These are phyloP conservation scores for Xiphophorus couchianus DNA, from an alignment of 2,113 vertebrate genomes.

Conservation along the genomic window DNA sequence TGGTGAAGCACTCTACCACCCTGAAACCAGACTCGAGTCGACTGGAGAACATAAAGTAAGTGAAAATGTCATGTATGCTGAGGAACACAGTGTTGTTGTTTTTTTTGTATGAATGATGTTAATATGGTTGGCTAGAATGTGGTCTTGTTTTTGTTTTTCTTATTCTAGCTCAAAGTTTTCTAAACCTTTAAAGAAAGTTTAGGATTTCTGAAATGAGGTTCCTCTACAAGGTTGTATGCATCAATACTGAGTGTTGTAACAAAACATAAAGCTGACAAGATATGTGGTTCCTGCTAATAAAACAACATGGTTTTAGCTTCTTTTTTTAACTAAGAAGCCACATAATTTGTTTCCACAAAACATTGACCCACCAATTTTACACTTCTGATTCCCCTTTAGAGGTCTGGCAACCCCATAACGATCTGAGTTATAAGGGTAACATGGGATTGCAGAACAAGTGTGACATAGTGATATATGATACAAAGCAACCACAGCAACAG, in stretches of 20 bases:
- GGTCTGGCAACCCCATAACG: background rate
- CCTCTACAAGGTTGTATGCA: background rate
- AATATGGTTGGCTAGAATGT: constrained; percentile 30
- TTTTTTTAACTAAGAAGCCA: background rate
- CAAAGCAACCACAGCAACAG: background rate
- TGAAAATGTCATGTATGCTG: constrained; percentile 61
- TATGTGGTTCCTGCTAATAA: background rate
- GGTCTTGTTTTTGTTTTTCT: constrained; percentile 20
- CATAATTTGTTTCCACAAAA: background rate
- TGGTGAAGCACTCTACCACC: constrained; percentile 99
- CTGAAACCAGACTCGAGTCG: constrained; percentile 99
- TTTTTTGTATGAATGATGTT: constrained; percentile 32
- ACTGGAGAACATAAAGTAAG: constrained; percentile 99
- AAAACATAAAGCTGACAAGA: background rate
- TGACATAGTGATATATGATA: background rate
- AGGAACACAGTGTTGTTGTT: constrained; percentile 34
- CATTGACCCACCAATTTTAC: background rate
- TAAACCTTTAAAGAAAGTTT: too few species aligned
- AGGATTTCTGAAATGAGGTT: too few species aligned
- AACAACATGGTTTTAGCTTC: too few species aligned
- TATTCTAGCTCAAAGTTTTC: too few species aligned
- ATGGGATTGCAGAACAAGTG: background rate
- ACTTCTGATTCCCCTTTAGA: background rate
- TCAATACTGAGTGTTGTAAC: background rate
- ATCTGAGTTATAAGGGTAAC: background rate